phyloP scores from a whole-genome alignment of 2,113 vertebrate species.

The Lepisosteus osseus region DNA sequence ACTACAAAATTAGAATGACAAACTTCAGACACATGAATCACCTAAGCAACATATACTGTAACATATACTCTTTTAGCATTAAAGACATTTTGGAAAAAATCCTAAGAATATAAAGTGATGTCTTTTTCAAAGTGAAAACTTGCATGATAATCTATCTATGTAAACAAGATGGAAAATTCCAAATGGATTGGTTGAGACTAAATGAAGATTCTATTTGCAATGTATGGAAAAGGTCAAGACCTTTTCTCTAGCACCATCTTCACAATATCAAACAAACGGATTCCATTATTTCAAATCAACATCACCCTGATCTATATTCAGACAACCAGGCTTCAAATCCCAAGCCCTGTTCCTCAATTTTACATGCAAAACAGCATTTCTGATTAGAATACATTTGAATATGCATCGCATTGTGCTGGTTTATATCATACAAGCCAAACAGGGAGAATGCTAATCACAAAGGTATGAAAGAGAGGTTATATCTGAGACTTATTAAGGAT shows the following conservation, averaged over 20 bases:
- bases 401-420: conserved; percentile 63
- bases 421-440: conserved; percentile 48
- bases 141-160: too few species aligned
- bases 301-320: conserved; percentile 61
- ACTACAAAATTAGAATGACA: too few species aligned
- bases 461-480: conserved; percentile 61
- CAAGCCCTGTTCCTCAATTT: conserved; percentile 54
- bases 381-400: conserved; percentile 74
- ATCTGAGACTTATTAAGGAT: conserved; percentile 46
- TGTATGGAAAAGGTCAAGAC: too few species aligned
- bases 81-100: too few species aligned
- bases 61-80: too few species aligned
- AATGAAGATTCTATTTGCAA: too few species aligned
- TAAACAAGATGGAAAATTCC: too few species aligned
- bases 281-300: conserved; percentile 19
- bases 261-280: neutral
- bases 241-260: neutral
- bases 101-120: too few species aligned
- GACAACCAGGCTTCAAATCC: conserved; percentile 59
- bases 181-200: too few species aligned
- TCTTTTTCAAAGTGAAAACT: too few species aligned
- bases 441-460: conserved; percentile 54
- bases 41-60: too few species aligned
- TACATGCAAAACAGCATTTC: conserved; percentile 60
- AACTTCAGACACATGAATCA: too few species aligned